Evolutionary conservation across 1,140 invertebrate species (phyloP).

Genomic region (Drosophila willistoni): DNA sequence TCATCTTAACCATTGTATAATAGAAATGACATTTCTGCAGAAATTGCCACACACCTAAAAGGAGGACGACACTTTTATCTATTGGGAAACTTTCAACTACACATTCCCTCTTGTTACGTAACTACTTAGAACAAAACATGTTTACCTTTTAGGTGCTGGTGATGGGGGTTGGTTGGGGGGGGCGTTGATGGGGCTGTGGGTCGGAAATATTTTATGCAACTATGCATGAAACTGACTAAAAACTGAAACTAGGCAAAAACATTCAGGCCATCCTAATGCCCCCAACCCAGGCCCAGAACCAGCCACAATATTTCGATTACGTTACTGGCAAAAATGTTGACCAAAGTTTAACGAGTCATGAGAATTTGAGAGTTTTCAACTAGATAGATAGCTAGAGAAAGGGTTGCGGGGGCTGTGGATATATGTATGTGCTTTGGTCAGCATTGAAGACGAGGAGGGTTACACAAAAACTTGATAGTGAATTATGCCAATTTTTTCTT

Average conservation of each 20-base stretch:
- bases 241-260: conserved; percentile 14
- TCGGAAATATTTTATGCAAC: conserved; percentile 65
- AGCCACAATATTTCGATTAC: conserved; percentile 66
- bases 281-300: neutral
- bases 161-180: too few species aligned
- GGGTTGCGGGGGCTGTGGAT: neutral
- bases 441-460: conserved; percentile 12
- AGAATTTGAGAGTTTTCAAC: conserved; percentile 6
- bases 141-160: conserved; percentile 39
- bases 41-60: conserved; percentile 39
- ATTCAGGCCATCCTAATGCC: neutral
- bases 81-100: neutral
- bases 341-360: conserved; percentile 46
- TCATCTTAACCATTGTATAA: neutral
- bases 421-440: conserved; percentile 40
- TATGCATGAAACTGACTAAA: conserved; percentile 53
- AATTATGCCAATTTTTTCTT: conserved; percentile 44
- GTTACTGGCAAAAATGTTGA: conserved; percentile 64
- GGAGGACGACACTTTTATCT: conserved; percentile 4
- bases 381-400: neutral
- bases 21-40: conserved; percentile 9
- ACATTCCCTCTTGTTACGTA: neutral
- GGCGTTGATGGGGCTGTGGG: neutral
- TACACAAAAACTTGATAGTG: conserved; percentile 22
- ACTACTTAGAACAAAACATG: conserved; percentile 7